Evolutionary conservation across 2,797 vertebrate genomes (phyloP), one percentile per base, ranked within the genome.

Genomic region (Parotocinclus haroldoi): DNA sequence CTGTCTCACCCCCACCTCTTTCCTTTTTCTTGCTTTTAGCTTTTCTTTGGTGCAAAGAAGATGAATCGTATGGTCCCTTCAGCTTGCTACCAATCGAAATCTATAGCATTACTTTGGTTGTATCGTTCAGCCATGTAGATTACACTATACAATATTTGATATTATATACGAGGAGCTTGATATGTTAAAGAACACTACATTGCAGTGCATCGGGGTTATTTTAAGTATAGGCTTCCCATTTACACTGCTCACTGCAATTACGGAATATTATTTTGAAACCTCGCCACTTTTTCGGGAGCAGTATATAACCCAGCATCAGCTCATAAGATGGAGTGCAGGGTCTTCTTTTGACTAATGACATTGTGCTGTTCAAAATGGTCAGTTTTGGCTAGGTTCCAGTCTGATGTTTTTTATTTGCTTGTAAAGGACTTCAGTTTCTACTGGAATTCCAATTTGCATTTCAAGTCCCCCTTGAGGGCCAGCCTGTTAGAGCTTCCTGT

Each of bases 401-500:
- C 45, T 16, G 66, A 72, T 78, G 76, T 74, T 77, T 77, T 72
- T 69, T 69, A 14, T 74, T 79, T 73, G 68, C 64, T 60, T 66
- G 68, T 67, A 58, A 77, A 73, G 71, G 71, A 71, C 75, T 60
- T 68, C 58, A 68, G 65, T 73, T 75, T 78, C 51, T 52, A 39
- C 67, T 67, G 66, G 78, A 75, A 73, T 73, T 76, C 70, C 67
- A 54, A 80, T 80, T 80, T 80, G 79, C 76, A 78, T 80, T 76
- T 78, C 68, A 76, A 76, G 72, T 70, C 61, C 60, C 61, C 69
- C 70, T 75, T 58, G 66, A 76, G 62, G 48, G 46, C 18, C 54
- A 75, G 74, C 65, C 72, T 76, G 69, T 76, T 79, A 69, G 68
- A 64, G 73, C 71, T 77, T 75, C 77, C 79, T 76, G 70, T 77